Evolutionary conservation across 2,888 invertebrate genomes (phyloP).

Genomic region (Trilocha varians): DNA sequence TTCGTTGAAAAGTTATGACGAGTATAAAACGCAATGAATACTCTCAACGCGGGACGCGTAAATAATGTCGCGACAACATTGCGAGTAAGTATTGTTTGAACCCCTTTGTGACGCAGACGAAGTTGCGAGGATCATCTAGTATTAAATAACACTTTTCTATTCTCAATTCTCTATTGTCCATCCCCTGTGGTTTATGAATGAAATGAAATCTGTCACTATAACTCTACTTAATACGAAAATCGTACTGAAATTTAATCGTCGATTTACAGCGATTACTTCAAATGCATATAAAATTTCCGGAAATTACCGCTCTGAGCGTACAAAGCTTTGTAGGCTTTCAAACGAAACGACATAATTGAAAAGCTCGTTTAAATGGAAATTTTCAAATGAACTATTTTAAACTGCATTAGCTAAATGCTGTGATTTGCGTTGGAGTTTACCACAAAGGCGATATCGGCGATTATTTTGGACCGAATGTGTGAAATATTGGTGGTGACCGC

Average conservation of each 20-base stretch:
- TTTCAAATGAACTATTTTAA: conserved; percentile 14
- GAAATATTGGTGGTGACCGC: conserved; percentile 1
- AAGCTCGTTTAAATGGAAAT: conserved; percentile 18
- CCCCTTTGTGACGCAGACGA: no score
- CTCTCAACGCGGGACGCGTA: no score
- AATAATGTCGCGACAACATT: no score
- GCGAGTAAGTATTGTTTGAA: no score
- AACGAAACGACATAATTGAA: conserved; percentile 22
- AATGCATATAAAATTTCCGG: neutral
- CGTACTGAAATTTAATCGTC: neutral
- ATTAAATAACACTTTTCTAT: no score
- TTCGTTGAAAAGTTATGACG: no score
- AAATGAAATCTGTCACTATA: no score
- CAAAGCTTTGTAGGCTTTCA: conserved; percentile 14
- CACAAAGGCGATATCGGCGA: conserved; percentile 15
- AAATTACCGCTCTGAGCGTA: conserved; percentile 5
- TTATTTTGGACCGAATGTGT: neutral
- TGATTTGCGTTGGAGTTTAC: conserved; percentile 26
- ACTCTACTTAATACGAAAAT: no score
- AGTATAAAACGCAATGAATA: no score
- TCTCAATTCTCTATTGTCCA: no score
- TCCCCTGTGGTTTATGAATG: no score
- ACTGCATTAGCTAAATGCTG: conserved; percentile 22
- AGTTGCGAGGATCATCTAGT: no score
- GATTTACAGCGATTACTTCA: neutral